A percentile compares a stretch with the other conserved stretches of the same genome.
Evolutionary conservation across 2,113 vertebrate species (phyloP).

Genomic region (Psittacula cyanocephala): DNA sequence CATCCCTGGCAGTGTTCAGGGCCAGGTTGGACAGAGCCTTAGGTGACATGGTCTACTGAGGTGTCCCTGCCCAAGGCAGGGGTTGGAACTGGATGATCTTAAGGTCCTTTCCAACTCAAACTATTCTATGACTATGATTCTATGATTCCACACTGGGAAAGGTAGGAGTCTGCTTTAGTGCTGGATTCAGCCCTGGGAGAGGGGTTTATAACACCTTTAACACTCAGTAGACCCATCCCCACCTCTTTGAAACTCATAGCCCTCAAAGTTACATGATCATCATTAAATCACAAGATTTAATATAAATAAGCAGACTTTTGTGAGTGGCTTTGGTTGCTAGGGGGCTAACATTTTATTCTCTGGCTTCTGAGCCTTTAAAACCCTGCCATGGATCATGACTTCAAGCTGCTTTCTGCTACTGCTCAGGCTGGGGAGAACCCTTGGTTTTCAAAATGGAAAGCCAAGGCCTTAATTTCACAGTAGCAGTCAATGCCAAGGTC

Average conservation of each 20-base stretch:
- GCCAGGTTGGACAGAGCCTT: not conserved
- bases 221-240: not conserved
- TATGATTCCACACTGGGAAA: not conserved
- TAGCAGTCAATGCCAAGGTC: not conserved
- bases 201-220: not conserved
- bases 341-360: not conserved
- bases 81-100: not conserved
- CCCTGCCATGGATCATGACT: rapidly evolving
- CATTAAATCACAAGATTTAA: not conserved
- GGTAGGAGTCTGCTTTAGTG: not conserved
- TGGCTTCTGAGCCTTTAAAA: not conserved
- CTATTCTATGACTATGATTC: not conserved
- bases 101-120: not conserved
- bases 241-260: not conserved
- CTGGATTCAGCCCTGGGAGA: not conserved
- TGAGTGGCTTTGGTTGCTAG: not conserved
- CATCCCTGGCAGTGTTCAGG: not conserved
- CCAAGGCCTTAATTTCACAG: not conserved
- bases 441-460: not conserved
- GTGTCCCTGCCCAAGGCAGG: not conserved
- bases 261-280: not conserved
- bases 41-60: not conserved
- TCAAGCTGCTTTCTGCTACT: not conserved
- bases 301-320: not conserved
- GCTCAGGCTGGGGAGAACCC: not conserved